Base-by-base conservation (phyloP, 2,888 invertebrate genomes). In the Crioceris asparagi region DNA sequence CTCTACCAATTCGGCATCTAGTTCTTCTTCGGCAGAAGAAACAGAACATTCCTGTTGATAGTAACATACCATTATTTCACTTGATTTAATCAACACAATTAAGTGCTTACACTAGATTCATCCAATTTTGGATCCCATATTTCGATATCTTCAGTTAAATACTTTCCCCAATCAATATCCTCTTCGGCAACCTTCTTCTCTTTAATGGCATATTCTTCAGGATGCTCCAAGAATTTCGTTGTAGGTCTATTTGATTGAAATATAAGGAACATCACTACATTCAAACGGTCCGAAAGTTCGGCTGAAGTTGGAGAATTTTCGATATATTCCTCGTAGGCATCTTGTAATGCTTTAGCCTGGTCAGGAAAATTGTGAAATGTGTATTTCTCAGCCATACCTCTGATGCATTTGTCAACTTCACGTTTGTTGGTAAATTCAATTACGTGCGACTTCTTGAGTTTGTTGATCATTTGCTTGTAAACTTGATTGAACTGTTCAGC, bases 101-200 rank as follows among this genome's bases (percentile, higher is more conserved):
- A 38, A 36, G 15, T 17, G 44, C 49, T 46, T 38, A 53, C 54
- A 44, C 47, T 47, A 4, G 44, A 47, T 5, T 53, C 48, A 35
- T 54, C 49, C 35, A 43, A 49, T 39, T 44, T 41, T 3, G 51
- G 53, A 8, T 41, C 38, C 47, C 50, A 52, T 8, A 38, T 29
- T 31, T 55, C 55, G 35, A 68, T 60, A 2, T 65, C 69, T 39
- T 70, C 69, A 29, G 56, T 64, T 19, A 71, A 56, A 54, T 69
- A 69, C 17, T 60, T 55, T 2, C 53, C 62, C 71, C 71, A 71
- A 46, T 71, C 63, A 25, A 69, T 65, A 30, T 61, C 60, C 40
- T 68, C 66, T 4, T 60, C 59, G n/a, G 53, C 49, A 14, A 57
- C 55, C 7, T 56, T 58, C 17, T 56, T 51, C 15, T 55, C 52